Evolutionary conservation across 2,888 invertebrate genomes (phyloP).

Genomic region (Agrenia bidenticulata): DNA sequence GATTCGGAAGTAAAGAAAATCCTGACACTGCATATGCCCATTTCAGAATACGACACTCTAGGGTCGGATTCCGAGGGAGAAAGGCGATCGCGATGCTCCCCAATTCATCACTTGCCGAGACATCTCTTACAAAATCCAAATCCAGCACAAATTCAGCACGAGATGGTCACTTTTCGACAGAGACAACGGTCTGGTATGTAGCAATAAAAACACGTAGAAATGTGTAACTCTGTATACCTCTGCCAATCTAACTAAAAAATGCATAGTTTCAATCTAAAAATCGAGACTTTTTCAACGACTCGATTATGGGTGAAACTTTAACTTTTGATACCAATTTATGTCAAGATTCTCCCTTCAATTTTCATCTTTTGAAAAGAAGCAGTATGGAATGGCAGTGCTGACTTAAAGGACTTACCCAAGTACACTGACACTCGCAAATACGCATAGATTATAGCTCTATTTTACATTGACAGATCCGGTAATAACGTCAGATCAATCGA

Average conservation of each 20-base stretch:
- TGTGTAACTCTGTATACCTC: no score
- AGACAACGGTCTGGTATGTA: constrained; percentile 45
- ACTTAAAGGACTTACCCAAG: no score
- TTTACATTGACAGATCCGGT: constrained; percentile 7
- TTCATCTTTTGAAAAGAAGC: no score
- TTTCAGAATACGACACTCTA: constrained; percentile 72
- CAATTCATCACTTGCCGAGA: constrained; percentile 19
- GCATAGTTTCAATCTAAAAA: no score
- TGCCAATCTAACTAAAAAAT: no score
- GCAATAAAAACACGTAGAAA: no score
- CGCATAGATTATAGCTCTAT: constrained; percentile 1
- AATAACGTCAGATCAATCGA: constrained; percentile 66
- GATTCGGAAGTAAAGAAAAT: constrained; percentile 93
- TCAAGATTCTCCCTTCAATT: no score
- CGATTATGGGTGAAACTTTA: no score
- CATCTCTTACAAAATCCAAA: constrained; percentile 20
- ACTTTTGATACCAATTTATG: no score
- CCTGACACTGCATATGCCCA: constrained; percentile 86
- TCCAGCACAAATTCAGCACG: constrained; percentile 45
- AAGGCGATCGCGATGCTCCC: not conserved
- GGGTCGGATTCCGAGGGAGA: constrained; percentile 7
- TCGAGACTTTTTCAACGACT: no score
- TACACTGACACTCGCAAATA: no score
- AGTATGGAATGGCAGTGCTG: no score
- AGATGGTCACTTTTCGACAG: constrained; percentile 52